Conservation (phyloP, 2,888 invertebrate genomes). For the Ceratothoa steindachneri region DNA sequence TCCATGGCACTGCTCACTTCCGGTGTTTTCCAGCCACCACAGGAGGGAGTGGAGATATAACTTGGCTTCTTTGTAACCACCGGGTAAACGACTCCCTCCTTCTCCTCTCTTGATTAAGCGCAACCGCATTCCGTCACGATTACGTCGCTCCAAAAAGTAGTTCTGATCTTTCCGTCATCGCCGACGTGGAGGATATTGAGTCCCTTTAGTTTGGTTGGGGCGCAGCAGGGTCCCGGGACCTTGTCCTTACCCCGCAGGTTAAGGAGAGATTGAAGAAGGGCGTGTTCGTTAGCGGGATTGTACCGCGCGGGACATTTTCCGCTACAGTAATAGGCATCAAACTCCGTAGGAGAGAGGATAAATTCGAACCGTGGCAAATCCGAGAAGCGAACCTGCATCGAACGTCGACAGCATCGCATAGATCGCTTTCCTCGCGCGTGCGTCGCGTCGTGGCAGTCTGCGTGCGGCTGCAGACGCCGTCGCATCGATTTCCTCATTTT, state of each 20-base stretch:
- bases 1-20: too few relatives aligned
- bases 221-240: conserved; percentile 64
- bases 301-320: conserved; percentile 66
- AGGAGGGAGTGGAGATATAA: too few relatives aligned
- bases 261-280: conserved; percentile 65
- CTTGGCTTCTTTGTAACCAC: too few relatives aligned
- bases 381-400: conserved; percentile 64
- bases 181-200: conserved; percentile 65
- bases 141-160: conserved; percentile 68
- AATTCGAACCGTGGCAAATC: conserved; percentile 64
- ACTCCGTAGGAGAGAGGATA: conserved; percentile 65
- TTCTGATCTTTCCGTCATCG: conserved; percentile 63
- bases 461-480: conserved; percentile 23
- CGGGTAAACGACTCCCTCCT: too few relatives aligned
- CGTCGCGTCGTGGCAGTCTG: conserved; percentile 38
- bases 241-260: conserved; percentile 57
- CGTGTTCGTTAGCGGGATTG: conserved; percentile 68
- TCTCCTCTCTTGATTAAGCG: conserved; percentile 59
- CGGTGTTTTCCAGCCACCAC: background rate
- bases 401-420: conserved; percentile 62
- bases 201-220: conserved; percentile 64
- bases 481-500: conserved; percentile 27
- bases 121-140: conserved; percentile 69
- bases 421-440: conserved; percentile 16
- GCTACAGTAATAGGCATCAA: conserved; percentile 68